A percentile compares a stretch with the other conserved stretches of the same genome.
phyloP scores from a whole-genome alignment of 2,113 vertebrate species.

The Syngnathoides biaculeatus region DNA sequence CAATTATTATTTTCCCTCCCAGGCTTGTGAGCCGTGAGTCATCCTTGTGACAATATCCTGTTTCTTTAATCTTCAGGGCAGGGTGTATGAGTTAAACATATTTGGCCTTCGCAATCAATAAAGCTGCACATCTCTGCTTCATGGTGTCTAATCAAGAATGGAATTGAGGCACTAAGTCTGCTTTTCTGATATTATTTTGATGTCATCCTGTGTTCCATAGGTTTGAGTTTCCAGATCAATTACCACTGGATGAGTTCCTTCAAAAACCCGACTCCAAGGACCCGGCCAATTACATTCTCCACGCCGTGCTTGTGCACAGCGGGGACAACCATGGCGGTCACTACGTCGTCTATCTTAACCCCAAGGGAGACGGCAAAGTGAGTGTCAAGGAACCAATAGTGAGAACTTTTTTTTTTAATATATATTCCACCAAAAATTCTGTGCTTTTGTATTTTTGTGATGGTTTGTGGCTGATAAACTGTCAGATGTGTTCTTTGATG shows the following conservation, averaged over 20 bases:
- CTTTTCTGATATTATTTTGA: not conserved
- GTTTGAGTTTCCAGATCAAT: slow-evolving; percentile 97
- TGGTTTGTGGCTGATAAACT: not conserved
- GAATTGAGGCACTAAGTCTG: not conserved
- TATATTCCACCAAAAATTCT: slow-evolving; percentile 36
- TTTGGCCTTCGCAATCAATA: not conserved
- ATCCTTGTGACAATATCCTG: not conserved
- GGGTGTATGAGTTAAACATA: not conserved
- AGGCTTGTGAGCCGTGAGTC: not conserved
- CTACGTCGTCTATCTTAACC: slow-evolving; percentile 98
- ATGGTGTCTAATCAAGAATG: not conserved
- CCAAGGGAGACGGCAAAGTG: slow-evolving; percentile 97
- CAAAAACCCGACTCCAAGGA: slow-evolving; percentile 98
- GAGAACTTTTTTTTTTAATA: slow-evolving; percentile 48
- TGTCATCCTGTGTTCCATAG: slow-evolving; percentile 54
- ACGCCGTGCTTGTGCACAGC: slow-evolving; percentile 96
- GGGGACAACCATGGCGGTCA: slow-evolving; percentile 99
- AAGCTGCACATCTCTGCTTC: not conserved
- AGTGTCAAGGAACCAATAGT: slow-evolving; percentile 80
- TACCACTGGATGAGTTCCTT: slow-evolving; percentile 96
- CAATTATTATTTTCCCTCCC: not conserved
- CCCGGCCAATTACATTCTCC: slow-evolving; percentile 96
- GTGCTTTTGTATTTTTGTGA: not conserved
- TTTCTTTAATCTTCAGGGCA: not conserved
- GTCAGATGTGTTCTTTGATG: not conserved